These are phyloP conservation scores for Chaetura pelagica DNA, from an alignment of 2,113 vertebrate species.

Conservation along the genomic window DNA sequence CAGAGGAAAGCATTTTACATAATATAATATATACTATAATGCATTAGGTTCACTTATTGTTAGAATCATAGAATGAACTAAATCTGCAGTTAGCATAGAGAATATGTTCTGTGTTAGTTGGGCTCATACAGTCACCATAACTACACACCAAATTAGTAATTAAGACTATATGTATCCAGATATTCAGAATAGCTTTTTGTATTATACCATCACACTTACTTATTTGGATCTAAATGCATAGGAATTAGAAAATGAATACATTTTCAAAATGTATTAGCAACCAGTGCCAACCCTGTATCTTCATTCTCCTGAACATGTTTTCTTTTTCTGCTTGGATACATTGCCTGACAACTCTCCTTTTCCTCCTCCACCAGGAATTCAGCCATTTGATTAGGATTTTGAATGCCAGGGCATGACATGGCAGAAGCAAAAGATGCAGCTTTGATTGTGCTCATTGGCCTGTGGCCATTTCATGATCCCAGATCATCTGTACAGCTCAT, in stretches of 20 bases:
- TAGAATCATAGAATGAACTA: background rate
- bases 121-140: background rate
- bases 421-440: background rate
- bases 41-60: background rate
- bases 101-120: background rate
- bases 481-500: background rate
- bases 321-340: background rate
- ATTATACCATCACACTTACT: background rate
- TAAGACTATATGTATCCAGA: background rate
- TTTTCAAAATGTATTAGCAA: background rate
- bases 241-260: background rate
- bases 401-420: background rate
- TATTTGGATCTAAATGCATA: background rate
- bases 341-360: background rate
- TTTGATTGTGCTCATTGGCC: background rate
- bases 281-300: background rate
- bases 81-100: background rate
- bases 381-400: background rate
- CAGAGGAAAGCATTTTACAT: background rate
- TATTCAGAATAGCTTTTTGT: background rate
- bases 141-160: background rate
- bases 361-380: background rate
- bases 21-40: background rate
- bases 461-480: background rate
- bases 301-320: background rate